phyloP scores from a whole-genome alignment of 2,888 invertebrate species.

The Amorpha juglandis region DNA sequence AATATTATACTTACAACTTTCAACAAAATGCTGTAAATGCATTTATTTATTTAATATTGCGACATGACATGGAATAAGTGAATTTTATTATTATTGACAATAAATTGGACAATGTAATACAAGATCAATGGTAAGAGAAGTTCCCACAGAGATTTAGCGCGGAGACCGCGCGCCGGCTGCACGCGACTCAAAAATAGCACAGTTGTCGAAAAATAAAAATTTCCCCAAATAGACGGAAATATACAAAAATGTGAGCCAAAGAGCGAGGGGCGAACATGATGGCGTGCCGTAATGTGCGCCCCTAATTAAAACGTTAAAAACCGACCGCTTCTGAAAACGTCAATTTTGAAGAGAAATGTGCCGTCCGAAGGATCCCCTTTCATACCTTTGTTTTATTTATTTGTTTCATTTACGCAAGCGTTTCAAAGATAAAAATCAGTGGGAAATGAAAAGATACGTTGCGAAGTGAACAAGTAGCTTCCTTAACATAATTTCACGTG shows the following conservation, averaged over 20 bases:
- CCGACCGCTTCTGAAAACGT: constrained; percentile 82
- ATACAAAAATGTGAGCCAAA: constrained; percentile 82
- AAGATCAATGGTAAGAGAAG: constrained; percentile 56
- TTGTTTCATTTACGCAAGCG: constrained; percentile 67
- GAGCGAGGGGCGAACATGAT: constrained; percentile 82
- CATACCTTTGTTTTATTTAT: constrained; percentile 71
- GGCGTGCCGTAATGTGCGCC: constrained; percentile 83
- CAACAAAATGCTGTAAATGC: background rate
- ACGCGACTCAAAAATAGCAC: constrained; percentile 81
- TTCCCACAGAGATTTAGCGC: constrained; percentile 83
- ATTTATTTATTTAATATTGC: background rate
- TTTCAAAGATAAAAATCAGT: constrained; percentile 61
- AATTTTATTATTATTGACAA: constrained; percentile 16
- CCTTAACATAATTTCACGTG: background rate
- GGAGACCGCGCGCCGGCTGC: constrained; percentile 77
- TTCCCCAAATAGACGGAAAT: constrained; percentile 84
- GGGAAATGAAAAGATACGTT: constrained; percentile 46
- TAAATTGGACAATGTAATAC: constrained; percentile 32
- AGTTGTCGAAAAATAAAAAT: constrained; percentile 84
- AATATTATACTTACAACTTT: background rate
- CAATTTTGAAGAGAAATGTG: constrained; percentile 84
- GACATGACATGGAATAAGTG: background rate
- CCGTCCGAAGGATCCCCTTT: constrained; percentile 78
- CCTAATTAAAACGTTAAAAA: constrained; percentile 85
- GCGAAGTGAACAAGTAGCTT: constrained; percentile 25